Evolutionary conservation across 2,797 vertebrate genomes (phyloP).

Genomic region (Pantherophis alleghaniensis): DNA sequence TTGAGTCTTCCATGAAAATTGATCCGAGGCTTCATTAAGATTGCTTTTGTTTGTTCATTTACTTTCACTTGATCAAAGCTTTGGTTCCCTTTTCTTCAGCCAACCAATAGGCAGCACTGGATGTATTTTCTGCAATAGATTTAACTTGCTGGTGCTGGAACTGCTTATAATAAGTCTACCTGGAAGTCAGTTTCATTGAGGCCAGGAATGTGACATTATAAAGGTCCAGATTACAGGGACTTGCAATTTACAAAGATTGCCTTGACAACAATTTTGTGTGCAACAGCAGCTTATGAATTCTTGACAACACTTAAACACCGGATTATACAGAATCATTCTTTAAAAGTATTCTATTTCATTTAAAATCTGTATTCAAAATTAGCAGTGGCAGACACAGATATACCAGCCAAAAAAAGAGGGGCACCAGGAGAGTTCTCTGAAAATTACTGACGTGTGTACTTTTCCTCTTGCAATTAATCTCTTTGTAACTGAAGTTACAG

Average conservation of each 20-base stretch:
- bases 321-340: background rate
- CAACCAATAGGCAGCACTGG: slow-evolving; percentile 63
- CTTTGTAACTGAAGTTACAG: background rate
- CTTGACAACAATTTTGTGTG: background rate
- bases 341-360: background rate
- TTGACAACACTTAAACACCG: background rate
- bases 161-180: slow-evolving; percentile 34
- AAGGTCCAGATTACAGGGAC: background rate
- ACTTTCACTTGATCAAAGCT: slow-evolving; percentile 67
- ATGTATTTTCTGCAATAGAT: slow-evolving; percentile 63
- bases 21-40: slow-evolving; percentile 73
- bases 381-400: background rate
- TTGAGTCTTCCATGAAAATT: slow-evolving; percentile 86
- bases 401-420: accelerated
- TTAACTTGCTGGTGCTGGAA: slow-evolving; percentile 39
- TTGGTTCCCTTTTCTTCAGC: slow-evolving; percentile 71
- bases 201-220: background rate
- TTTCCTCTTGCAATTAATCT: slow-evolving; percentile 10
- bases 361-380: background rate
- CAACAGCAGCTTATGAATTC: background rate
- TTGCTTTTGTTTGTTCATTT: slow-evolving; percentile 60
- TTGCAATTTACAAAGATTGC: background rate
- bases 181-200: slow-evolving; percentile 21
- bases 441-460: background rate
- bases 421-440: slow-evolving; percentile 10